Evolutionary conservation across 2,797 vertebrate species (phyloP), one percentile per base, ranked within the genome.

Genomic region (Leptodactylus fallax): DNA sequence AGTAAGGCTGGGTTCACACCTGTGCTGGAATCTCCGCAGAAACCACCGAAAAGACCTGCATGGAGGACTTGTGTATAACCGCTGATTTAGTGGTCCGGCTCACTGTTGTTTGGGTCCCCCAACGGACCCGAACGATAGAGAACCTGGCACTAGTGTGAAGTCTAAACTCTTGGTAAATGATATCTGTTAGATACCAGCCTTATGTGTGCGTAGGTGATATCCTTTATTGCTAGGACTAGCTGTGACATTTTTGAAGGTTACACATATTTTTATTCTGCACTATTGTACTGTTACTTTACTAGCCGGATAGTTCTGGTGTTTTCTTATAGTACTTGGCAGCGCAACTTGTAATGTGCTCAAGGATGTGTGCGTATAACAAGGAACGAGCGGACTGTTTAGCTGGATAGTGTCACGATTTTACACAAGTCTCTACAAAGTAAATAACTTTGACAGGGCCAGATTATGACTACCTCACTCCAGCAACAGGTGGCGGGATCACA

Each of bases 401-500:
- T 67, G 61, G 55, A 76, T 9, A 72, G 69, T 60, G 82, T 84
- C 36, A 74, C 55, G 9, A 45, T 45, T 84, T 60, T 84, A 58
- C 69, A 76, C 53, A 74, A n/a, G 27, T 84, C 67, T 84, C 16
- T 23, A 9, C 45, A n/a, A 74, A 60, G 72, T 58, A 83, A 69
- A 84, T 56, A 61, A 47, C 13, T 47, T 47, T 84, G 82, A 84
- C 82, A 84, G 55, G 55, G 55, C 19, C 55, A 65, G 60, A 81
- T 81, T 81, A 81, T 63, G 61, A 49, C 56, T 80, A 27, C 56
- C 13, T 47, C 19, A 47, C 45, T 49, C 19, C 21, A 60, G 82
- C 8, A 84, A 16, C 55, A 74, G 82, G 51, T 84, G 82, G 67
- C 67, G 13, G 82, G 67, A 69, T 58, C 27, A 23, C 16, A 58